A percentile compares a stretch with the other conserved stretches of the same genome.
Conservation (phyloP, 2,797 vertebrate species). For the Leptatherina wallacei region DNA sequence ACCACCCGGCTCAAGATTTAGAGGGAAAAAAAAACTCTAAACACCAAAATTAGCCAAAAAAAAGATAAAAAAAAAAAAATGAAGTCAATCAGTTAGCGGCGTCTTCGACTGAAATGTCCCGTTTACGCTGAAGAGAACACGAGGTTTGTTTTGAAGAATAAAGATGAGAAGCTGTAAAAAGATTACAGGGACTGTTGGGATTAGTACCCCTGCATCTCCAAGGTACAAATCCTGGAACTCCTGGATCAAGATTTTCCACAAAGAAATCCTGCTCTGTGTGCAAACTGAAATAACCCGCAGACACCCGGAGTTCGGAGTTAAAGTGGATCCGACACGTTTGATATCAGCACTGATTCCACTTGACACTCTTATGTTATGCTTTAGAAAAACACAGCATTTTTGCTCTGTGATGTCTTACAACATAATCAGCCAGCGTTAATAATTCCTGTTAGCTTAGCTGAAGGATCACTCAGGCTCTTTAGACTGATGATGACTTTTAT, state of each 20-base stretch:
- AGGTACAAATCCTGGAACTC: constrained; percentile 49
- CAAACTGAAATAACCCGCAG: constrained; percentile 51
- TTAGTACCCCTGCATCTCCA: constrained; percentile 38
- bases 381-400: background rate
- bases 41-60: no score
- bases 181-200: constrained; percentile 51
- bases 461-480: background rate
- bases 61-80: constrained; percentile 9
- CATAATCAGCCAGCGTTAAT: background rate
- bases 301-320: constrained; percentile 1
- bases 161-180: constrained; percentile 41
- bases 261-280: constrained; percentile 20
- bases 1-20: constrained; percentile 23
- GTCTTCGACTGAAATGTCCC: constrained; percentile 30
- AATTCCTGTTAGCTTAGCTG: background rate
- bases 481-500: background rate
- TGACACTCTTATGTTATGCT: no score
- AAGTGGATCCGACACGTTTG: background rate
- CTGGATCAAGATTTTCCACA: constrained; percentile 39
- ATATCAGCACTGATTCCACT: no score
- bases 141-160: constrained; percentile 34
- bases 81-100: constrained; percentile 24
- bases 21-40: constrained; percentile 28
- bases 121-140: constrained; percentile 40
- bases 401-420: background rate